These are phyloP conservation scores for Platysteira castanea DNA, from an alignment of 2,113 vertebrate genomes.

Conservation along the genomic window DNA sequence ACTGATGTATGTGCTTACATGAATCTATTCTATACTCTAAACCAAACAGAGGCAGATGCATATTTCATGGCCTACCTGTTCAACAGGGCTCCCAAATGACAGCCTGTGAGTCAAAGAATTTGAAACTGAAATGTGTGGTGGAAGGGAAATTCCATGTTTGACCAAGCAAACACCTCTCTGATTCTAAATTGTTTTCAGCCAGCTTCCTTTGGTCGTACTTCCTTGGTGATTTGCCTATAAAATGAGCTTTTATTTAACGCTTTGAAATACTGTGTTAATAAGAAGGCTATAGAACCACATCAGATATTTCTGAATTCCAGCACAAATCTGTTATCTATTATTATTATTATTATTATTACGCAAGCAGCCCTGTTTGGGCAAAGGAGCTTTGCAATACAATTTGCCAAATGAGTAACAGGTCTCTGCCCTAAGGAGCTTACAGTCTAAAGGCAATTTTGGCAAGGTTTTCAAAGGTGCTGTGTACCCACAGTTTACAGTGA, in stretches of 20 bases:
- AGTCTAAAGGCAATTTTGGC: slow-evolving; percentile 46
- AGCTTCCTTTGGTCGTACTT: slow-evolving; percentile 25
- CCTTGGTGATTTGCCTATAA: slow-evolving; percentile 47
- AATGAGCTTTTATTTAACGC: slow-evolving; percentile 43
- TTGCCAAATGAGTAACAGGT: slow-evolving; percentile 59
- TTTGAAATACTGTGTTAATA: slow-evolving; percentile 43
- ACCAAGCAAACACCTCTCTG: slow-evolving; percentile 5
- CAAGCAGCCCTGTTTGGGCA: slow-evolving; percentile 21
- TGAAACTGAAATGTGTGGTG: not conserved
- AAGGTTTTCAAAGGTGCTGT: slow-evolving; percentile 55
- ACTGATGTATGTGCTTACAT: not conserved
- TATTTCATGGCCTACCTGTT: not conserved
- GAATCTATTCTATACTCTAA: not conserved
- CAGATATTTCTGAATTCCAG: slow-evolving; percentile 47
- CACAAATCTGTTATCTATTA: slow-evolving; percentile 61
- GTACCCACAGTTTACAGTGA: slow-evolving; percentile 11
- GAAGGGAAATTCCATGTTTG: slow-evolving; percentile 25
- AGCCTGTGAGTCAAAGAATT: not conserved
- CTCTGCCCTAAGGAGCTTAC: slow-evolving; percentile 28
- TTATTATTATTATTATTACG: not conserved
- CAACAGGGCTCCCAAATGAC: not conserved
- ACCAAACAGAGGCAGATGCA: not conserved
- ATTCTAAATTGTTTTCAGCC: slow-evolving; percentile 24
- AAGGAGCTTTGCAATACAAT: slow-evolving; percentile 1
- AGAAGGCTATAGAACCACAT: slow-evolving; percentile 49